Evolutionary conservation across 2,888 invertebrate species (phyloP).

Genomic region (Panorpa germanica): DNA sequence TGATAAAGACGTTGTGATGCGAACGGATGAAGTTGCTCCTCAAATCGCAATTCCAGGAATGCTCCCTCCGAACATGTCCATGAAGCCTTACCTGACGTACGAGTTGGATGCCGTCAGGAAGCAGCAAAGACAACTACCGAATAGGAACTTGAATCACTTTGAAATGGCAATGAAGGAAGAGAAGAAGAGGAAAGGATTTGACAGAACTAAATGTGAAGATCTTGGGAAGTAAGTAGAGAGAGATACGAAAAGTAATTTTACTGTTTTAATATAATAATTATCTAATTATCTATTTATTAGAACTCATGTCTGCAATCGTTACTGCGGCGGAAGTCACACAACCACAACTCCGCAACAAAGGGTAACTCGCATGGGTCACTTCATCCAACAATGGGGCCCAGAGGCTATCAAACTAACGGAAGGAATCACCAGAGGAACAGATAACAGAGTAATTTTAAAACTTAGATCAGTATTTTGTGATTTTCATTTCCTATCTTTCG

Average conservation of each 20-base stretch:
- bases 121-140: conserved; percentile 14
- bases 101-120: conserved; percentile 36
- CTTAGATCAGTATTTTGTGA: no score
- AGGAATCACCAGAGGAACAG: no score
- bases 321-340: conserved; percentile 65
- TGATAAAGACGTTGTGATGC: conserved; percentile 55
- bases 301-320: conserved; percentile 44
- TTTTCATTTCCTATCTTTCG: no score
- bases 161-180: conserved; percentile 22
- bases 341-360: conserved; percentile 50
- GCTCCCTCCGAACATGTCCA: conserved; percentile 34
- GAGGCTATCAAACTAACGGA: no score
- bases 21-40: conserved; percentile 29
- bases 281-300: neutral
- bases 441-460: no score
- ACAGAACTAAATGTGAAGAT: conserved; percentile 12
- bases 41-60: conserved; percentile 28
- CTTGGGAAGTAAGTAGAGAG: no score
- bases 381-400: no score
- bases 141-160: conserved; percentile 25
- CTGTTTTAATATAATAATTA: conserved; percentile 9
- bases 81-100: conserved; percentile 53
- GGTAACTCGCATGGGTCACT: no score
- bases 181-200: no score
- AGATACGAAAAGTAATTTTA: conserved; percentile 13